These are phyloP conservation scores for Hydractinia echinata DNA, from an alignment of 30 jellyfish, hydroid and myxozoan genomes.

Conservation along the genomic window DNA sequence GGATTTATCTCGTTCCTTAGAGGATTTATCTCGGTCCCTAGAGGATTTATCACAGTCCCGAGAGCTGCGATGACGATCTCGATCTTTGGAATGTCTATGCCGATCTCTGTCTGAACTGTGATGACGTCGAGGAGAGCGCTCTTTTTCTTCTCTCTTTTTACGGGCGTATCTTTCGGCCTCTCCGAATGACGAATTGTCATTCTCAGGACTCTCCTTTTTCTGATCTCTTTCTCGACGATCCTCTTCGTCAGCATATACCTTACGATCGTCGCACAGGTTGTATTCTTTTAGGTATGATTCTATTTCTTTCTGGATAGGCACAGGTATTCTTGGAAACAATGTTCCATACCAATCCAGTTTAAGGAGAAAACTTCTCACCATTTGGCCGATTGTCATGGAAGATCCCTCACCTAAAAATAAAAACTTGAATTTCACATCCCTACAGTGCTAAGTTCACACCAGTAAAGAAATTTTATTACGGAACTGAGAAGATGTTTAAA, in stretches of 20 bases:
- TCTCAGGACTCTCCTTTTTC: neutral
- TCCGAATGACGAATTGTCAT: conserved; percentile 33
- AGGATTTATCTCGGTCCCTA: conserved; percentile 21
- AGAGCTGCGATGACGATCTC: conserved; percentile 27
- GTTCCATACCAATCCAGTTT: conserved; percentile 94
- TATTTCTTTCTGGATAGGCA: conserved; percentile 79
- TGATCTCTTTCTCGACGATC: neutral
- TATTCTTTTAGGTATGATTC: conserved; percentile 43
- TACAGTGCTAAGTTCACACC: too few species aligned
- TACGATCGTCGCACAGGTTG: conserved; percentile 75
- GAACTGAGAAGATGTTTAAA: too few species aligned
- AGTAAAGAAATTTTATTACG: too few species aligned
- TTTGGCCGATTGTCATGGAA: conserved; percentile 86
- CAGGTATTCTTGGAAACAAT: conserved; percentile 92
- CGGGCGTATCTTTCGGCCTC: conserved; percentile 68
- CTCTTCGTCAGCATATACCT: conserved; percentile 69
- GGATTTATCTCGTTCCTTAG: conserved; percentile 17
- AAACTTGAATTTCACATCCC: too few species aligned
- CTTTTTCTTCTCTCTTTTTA: conserved; percentile 42
- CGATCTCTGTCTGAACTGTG: conserved; percentile 23
- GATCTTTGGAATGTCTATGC: conserved; percentile 1
- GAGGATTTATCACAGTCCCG: conserved; percentile 14
- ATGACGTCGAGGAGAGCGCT: conserved; percentile 6
- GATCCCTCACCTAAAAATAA: conserved; percentile 65
- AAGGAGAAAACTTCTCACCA: conserved; percentile 70